These are phyloP conservation scores for Diuraphis noxia DNA, from an alignment of 1,140 invertebrate species.

Conservation along the genomic window DNA sequence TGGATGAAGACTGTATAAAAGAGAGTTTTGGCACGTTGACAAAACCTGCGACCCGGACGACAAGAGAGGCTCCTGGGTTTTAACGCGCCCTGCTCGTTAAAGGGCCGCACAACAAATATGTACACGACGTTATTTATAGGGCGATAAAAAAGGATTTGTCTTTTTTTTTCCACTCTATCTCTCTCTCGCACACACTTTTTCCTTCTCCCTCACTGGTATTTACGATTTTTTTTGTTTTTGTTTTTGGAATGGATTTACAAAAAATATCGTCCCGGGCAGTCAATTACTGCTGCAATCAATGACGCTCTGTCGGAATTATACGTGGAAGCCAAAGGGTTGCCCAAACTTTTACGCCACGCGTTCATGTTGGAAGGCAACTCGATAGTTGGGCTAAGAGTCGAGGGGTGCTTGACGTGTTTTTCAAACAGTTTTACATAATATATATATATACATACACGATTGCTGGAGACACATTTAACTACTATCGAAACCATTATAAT, in stretches of 20 bases:
- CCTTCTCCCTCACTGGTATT: not conserved
- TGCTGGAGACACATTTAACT: not conserved
- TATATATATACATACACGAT: not conserved
- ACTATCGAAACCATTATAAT: too few species aligned
- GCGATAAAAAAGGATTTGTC: constrained; percentile 53
- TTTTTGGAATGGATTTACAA: constrained; percentile 43
- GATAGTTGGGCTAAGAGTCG: not conserved
- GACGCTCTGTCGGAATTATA: constrained; percentile 35
- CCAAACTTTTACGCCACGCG: constrained; percentile 3
- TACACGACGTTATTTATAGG: constrained; percentile 52
- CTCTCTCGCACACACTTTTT: not conserved
- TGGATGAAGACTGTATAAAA: constrained; percentile 44
- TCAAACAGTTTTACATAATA: not conserved
- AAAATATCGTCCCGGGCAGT: constrained; percentile 35
- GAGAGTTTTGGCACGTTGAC: constrained; percentile 43
- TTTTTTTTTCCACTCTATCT: not conserved
- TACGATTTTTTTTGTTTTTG: not conserved
- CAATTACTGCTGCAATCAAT: constrained; percentile 47
- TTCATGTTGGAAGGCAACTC: not conserved
- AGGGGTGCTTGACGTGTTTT: not conserved
- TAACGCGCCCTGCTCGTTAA: constrained; percentile 49
- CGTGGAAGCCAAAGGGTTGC: constrained; percentile 20
- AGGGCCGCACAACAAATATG: constrained; percentile 49
- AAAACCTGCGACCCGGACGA: constrained; percentile 38
- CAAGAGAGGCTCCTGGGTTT: constrained; percentile 33